Evolutionary conservation across 2,888 invertebrate species (phyloP), one percentile per base, ranked within the genome.

Genomic region (Cataglyphis albicans): DNA sequence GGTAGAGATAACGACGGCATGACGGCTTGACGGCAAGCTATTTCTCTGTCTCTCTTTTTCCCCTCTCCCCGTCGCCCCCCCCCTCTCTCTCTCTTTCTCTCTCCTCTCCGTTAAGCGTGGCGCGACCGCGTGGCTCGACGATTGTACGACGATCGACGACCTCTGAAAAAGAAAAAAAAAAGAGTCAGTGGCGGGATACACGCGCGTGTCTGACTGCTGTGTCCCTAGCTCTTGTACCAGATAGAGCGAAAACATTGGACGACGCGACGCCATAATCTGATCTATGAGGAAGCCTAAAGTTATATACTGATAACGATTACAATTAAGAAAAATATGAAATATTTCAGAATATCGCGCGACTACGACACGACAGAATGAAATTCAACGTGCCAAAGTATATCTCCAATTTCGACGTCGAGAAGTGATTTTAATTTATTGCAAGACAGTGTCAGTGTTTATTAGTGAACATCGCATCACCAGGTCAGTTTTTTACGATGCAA

Each of bases 1-100:
- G 41, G 61, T 63, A 63, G 63, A 78, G 32, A 29, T 35, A 52
- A 81, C 48, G 38, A 52, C n/a, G 35, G 35, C 6, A 35, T 29
- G 52, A 52, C n/a, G 35, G 35, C 6, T 6, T 35, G 35, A 52
- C n/a, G 25, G 18, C n/a, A 7, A 32, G 6, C 21, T 21, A 55
- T 12, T 18, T 55, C 25, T 64, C 41, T 21, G 7, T n/a, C n/a
- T n/a, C n/a, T 3, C 1, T 5, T 3, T 4, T 18, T 6, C 18
- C 48, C 0, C 52, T 0, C 48, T 7, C 7, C 0, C 7, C 48
- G 0, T 6, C 12, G 2, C 0, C 48, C 7, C 48, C 48, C 7
- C 48, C n/a, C 18, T 48, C n/a, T 4, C 18, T n/a, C 18, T 48
- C 5, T 15, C 21, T 21, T 5, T 48, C 5, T 48, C 18, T 48